Evolutionary conservation across 2,797 vertebrate species (phyloP).

Genomic region (Peromyscus eremicus): DNA sequence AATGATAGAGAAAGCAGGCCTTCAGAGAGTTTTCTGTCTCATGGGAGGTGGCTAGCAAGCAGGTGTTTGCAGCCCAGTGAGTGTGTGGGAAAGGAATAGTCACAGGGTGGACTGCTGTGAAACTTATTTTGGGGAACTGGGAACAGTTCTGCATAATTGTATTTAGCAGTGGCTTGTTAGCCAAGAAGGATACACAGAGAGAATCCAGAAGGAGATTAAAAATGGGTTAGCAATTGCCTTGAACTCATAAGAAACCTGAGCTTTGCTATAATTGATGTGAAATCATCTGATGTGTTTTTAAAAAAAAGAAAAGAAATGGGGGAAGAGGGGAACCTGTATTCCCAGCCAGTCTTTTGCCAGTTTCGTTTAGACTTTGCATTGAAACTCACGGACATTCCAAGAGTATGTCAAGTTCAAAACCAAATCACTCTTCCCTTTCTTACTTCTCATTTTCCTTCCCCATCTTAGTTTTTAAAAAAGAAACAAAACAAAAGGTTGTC

Average conservation of each 20-base stretch:
- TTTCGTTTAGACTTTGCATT: background rate
- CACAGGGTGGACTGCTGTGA: background rate
- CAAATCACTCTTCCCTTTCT: background rate
- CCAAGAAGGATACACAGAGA: constrained; percentile 7
- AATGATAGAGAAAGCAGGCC: background rate
- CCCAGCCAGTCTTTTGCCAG: background rate
- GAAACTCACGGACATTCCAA: background rate
- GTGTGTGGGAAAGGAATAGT: background rate
- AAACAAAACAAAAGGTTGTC: background rate
- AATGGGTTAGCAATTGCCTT: constrained; percentile 3
- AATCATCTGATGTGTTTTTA: constrained; percentile 6
- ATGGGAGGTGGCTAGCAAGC: background rate
- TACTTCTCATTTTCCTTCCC: background rate
- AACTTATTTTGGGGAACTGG: background rate
- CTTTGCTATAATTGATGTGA: background rate
- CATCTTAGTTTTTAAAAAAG: background rate
- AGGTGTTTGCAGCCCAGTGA: background rate
- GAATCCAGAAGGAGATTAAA: background rate
- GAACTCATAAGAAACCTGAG: background rate
- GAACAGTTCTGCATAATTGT: background rate
- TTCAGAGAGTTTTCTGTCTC: background rate
- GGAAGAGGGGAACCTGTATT: background rate
- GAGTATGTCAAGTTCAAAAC: background rate
- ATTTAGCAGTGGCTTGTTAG: background rate
- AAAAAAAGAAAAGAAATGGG: background rate